A percentile compares a stretch with the other conserved stretches of the same genome.
Conservation (phyloP, 2,797 vertebrate species). For the Acanthornis magna region DNA sequence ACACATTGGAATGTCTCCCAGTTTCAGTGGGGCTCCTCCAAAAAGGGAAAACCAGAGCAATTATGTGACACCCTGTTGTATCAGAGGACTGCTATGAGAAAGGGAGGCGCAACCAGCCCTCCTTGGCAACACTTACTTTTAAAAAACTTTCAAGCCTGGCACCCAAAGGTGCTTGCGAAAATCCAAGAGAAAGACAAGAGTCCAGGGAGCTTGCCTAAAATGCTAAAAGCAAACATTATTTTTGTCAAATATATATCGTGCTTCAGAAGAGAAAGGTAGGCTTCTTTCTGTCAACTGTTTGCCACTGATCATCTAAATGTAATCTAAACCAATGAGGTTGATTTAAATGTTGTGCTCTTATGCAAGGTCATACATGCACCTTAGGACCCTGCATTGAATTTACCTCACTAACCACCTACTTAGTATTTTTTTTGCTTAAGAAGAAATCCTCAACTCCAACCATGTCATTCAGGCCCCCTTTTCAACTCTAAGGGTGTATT, state of each 20-base stretch:
- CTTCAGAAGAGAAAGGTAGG: background rate
- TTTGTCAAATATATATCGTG: background rate
- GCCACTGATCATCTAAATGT: background rate
- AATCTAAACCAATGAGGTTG: background rate
- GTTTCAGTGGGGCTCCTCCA: background rate
- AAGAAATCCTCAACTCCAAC: background rate
- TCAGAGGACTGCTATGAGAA: background rate
- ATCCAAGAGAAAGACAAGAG: background rate
- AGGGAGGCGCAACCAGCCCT: background rate
- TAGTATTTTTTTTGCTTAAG: background rate
- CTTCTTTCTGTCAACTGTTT: background rate
- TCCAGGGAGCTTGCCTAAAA: background rate
- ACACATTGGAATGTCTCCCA: background rate
- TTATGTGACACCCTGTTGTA: background rate
- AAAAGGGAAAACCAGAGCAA: background rate
- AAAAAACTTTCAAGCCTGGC: background rate
- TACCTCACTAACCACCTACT: background rate
- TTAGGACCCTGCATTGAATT: background rate
- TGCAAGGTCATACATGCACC: background rate
- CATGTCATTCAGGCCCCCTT: background rate
- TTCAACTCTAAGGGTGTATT: background rate
- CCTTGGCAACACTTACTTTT: background rate
- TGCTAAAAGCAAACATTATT: background rate
- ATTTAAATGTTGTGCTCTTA: background rate
- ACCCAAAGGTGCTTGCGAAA: background rate